phyloP scores from a whole-genome alignment of 2,113 vertebrate species.

The Dromaius novaehollandiae region DNA sequence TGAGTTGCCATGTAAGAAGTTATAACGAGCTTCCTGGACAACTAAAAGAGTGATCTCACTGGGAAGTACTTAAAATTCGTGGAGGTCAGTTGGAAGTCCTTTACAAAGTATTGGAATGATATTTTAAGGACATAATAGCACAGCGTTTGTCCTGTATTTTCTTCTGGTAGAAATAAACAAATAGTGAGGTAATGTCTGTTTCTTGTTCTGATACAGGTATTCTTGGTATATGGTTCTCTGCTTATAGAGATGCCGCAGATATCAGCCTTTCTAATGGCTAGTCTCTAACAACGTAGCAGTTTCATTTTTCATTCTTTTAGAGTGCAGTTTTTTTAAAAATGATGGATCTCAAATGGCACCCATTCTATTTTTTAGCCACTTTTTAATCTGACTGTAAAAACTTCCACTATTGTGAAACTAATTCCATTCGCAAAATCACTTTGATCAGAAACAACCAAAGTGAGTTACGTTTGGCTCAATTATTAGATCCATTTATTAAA shows the following conservation, averaged over 20 bases:
- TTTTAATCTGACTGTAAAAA: background rate
- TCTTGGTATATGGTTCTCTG: background rate
- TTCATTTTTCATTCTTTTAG: background rate
- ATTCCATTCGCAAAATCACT: background rate
- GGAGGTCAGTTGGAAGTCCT: background rate
- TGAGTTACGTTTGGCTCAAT: background rate
- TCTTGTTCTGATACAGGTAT: background rate
- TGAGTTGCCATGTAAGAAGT: background rate
- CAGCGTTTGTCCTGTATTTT: background rate
- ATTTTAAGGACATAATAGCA: background rate
- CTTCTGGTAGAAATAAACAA: background rate
- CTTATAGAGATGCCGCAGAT: background rate
- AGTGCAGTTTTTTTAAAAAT: background rate
- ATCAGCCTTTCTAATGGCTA: background rate
- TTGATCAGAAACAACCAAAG: background rate
- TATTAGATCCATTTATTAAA: no score
- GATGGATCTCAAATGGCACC: background rate
- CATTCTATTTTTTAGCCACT: background rate
- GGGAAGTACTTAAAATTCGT: background rate
- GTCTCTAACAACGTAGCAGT: background rate
- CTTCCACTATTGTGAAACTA: background rate
- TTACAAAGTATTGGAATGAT: background rate
- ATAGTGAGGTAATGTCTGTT: background rate
- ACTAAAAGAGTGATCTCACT: background rate
- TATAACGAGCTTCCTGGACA: background rate